Conservation (phyloP, 1,140 invertebrate species). For the Drepana arcuata region DNA sequence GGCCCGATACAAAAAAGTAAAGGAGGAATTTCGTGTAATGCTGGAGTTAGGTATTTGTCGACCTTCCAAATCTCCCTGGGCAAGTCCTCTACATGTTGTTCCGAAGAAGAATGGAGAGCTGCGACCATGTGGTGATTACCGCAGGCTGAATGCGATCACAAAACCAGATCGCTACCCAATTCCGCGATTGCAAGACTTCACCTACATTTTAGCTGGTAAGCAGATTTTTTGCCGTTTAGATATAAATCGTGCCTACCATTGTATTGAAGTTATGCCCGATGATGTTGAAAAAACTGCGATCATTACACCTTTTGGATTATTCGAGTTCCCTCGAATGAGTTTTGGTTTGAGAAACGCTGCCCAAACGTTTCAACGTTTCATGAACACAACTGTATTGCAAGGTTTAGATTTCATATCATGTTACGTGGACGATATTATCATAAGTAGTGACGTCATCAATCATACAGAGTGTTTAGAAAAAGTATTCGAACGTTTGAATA, state of each 20-base stretch:
- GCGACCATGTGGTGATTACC: conserved; percentile 67
- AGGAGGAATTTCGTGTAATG: conserved; percentile 37
- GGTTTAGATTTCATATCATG: no score
- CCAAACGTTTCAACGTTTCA: conserved; percentile 9
- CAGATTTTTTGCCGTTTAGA: conserved; percentile 48
- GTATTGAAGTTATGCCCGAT: conserved; percentile 3
- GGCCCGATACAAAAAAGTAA: conserved; percentile 31
- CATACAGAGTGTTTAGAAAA: no score
- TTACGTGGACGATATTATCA: no score
- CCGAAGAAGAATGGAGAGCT: conserved; percentile 45
- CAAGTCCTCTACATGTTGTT: conserved; percentile 55
- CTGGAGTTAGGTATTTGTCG: conserved; percentile 19
- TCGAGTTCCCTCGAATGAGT: conserved; percentile 18
- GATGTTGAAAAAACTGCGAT: conserved; percentile 17
- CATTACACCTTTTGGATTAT: conserved; percentile 14
- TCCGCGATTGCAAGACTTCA: conserved; percentile 31
- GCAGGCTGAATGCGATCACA: conserved; percentile 18
- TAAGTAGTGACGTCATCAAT: no score
- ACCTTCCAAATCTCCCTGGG: conserved; percentile 35
- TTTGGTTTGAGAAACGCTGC: conserved; percentile 24
- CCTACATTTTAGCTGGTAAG: conserved; percentile 7
- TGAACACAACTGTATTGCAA: no score
- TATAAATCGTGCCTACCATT: conserved; percentile 9
- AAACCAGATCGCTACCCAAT: conserved; percentile 35
- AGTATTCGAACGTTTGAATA: no score